Evolutionary conservation across 2,888 invertebrate genomes (phyloP), one percentile per base, ranked within the genome.

Genomic region (Drosophila tripunctata): DNA sequence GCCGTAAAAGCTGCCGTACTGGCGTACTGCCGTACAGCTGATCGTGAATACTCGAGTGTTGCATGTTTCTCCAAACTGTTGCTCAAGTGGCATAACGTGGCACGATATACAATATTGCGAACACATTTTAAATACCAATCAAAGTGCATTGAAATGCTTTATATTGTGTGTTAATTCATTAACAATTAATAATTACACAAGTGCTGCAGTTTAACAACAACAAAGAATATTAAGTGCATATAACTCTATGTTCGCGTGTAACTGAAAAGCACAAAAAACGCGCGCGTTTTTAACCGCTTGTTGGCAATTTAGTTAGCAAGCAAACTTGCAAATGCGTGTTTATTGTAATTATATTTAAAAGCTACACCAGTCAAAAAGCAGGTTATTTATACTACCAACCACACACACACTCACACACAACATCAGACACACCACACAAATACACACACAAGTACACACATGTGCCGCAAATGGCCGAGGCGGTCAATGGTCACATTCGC

Each of bases 301-400:
- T 76, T 83, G 71, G 78, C 78, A 78, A 78, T 75, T 84, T 76
- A 82, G 74, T 74, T 72, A 45, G 67, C 78, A 40, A 61, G 55
- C 63, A 24, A 58, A 31, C 67, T 57, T 36, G 43, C 58, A 67
- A 68, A 72, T 88, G 88, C 89, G 89, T 89, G 89, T 83, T 88
- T 72, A 75, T 66, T 78, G 90, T 89, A 89, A 89, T 90, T 89
- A 89, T 82, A 75, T 85, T 85, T 82, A 79, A 79, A 75, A 57
- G 41, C 14, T 33, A 48, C 40, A 36, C 50, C 30, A 52, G 50
- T 50, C 43, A 51, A 64, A 54, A 55, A 69, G 48, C 66, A 43
- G 65, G 71, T 69, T 84, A 78, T 80, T 84, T 81, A 85, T 75
- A 67, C 27, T 15, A 41, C 48, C 27, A 19, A 60, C 50, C 60